A percentile compares a stretch with the other conserved stretches of the same genome.
These are phyloP conservation scores for Drosophila albomicans DNA, from an alignment of 1,140 invertebrate species.

Conservation along the genomic window DNA sequence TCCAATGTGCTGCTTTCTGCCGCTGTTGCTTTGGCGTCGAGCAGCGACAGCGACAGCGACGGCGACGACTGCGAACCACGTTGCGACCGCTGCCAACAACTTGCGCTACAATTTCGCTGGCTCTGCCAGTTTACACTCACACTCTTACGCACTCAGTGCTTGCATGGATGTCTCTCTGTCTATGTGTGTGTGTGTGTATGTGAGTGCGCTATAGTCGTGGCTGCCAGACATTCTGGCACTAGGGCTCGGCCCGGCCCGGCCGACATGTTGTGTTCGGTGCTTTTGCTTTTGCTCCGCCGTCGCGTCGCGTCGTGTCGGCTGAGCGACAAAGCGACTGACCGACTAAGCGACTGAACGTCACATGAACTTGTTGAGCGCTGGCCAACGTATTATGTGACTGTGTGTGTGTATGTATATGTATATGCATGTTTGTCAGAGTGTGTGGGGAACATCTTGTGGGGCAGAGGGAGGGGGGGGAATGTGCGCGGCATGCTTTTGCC, in stretches of 20 bases:
- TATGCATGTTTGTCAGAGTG: background rate
- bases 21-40: constrained; percentile 31
- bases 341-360: constrained; percentile 37
- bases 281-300: constrained; percentile 50
- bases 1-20: constrained; percentile 69
- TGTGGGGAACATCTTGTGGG: background rate
- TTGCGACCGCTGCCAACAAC: constrained; percentile 62
- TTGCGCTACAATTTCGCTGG: constrained; percentile 77
- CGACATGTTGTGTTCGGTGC: constrained; percentile 49
- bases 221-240: constrained; percentile 83
- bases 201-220: constrained; percentile 65
- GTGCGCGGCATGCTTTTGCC: constrained; percentile 22
- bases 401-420: background rate
- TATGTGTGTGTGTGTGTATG: constrained; percentile 25
- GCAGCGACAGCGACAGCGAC: constrained; percentile 23
- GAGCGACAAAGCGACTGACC: constrained; percentile 13
- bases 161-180: constrained; percentile 13
- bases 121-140: constrained; percentile 59
- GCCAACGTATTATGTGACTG: constrained; percentile 22
- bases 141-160: constrained; percentile 17
- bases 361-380: constrained; percentile 74
- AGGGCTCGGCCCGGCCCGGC: constrained; percentile 42
- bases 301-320: constrained; percentile 20
- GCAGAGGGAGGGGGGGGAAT: constrained; percentile 1
- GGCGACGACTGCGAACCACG: constrained; percentile 38